phyloP scores from a whole-genome alignment of 2,888 invertebrate genomes.

The Epinotia ramella region DNA sequence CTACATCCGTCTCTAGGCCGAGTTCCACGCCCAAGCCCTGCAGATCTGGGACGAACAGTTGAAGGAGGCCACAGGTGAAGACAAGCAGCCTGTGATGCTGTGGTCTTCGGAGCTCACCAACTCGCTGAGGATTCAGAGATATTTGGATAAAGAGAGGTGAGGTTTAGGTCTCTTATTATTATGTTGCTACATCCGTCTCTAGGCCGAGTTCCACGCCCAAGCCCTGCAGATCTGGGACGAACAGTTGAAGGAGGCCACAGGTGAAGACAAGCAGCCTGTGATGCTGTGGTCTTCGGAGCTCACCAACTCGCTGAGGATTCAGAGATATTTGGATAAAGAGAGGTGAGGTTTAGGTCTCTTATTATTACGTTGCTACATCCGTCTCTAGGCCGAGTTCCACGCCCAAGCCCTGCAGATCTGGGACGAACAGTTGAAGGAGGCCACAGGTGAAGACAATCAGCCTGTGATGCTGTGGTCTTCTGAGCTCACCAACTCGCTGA shows the following conservation, averaged over 20 bases:
- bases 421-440: constrained; percentile 79
- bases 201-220: constrained; percentile 90
- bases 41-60: constrained; percentile 84
- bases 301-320: constrained; percentile 87
- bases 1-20: constrained; percentile 90
- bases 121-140: constrained; percentile 86
- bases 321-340: constrained; percentile 87
- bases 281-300: constrained; percentile 93
- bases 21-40: constrained; percentile 88
- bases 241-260: constrained; percentile 65
- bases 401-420: constrained; percentile 82
- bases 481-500: constrained; percentile 88
- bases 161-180: not conserved
- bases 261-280: constrained; percentile 68
- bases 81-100: constrained; percentile 84
- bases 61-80: constrained; percentile 61
- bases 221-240: constrained; percentile 86
- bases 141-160: constrained; percentile 88
- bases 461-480: constrained; percentile 92
- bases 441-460: constrained; percentile 58
- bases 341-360: constrained; percentile 69
- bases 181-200: constrained; percentile 87
- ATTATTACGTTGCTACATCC: no score
- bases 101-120: constrained; percentile 94
- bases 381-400: constrained; percentile 92